Conservation (phyloP, 2,797 vertebrate genomes). For the Sparus aurata region DNA sequence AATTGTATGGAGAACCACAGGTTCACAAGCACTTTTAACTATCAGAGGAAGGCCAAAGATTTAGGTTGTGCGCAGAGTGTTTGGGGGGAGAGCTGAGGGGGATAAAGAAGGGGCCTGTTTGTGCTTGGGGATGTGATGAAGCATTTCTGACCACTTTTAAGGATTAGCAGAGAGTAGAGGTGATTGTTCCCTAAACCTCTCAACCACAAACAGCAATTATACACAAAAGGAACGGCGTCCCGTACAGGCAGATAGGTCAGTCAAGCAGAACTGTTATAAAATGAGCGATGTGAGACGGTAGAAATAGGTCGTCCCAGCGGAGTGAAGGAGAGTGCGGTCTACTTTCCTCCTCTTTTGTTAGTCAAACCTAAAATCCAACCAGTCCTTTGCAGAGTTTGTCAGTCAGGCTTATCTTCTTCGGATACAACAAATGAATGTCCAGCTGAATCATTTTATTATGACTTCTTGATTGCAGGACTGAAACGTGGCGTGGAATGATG, state of each 20-base stretch:
- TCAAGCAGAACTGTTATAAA: slow-evolving; percentile 59
- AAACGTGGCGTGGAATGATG: slow-evolving; percentile 18
- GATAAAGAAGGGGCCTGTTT: slow-evolving; percentile 9
- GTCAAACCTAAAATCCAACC: slow-evolving; percentile 15
- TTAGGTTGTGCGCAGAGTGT: slow-evolving; percentile 10
- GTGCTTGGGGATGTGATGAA: slow-evolving; percentile 55
- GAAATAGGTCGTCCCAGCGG: slow-evolving; percentile 54
- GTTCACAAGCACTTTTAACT: slow-evolving; percentile 20
- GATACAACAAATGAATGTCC: slow-evolving; percentile 28
- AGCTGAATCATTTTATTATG: slow-evolving; percentile 43
- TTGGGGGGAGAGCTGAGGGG: slow-evolving; percentile 23
- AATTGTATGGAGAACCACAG: slow-evolving; percentile 29
- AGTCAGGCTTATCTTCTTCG: slow-evolving; percentile 16
- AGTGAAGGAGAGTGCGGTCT: slow-evolving; percentile 23
- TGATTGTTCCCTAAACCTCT: slow-evolving; percentile 49
- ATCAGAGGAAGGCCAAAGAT: slow-evolving; percentile 8
- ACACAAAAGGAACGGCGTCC: slow-evolving; percentile 37
- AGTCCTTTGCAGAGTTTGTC: not conserved
- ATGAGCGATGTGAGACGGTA: slow-evolving; percentile 46
- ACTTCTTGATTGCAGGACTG: slow-evolving; percentile 19
- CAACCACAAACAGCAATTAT: slow-evolving; percentile 66
- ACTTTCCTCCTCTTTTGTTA: slow-evolving; percentile 39
- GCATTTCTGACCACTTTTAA: slow-evolving; percentile 56
- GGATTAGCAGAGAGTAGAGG: slow-evolving; percentile 63
- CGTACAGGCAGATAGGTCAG: slow-evolving; percentile 53